phyloP scores from a whole-genome alignment of 2,888 invertebrate species.

The Alloscopus bannaensis region DNA sequence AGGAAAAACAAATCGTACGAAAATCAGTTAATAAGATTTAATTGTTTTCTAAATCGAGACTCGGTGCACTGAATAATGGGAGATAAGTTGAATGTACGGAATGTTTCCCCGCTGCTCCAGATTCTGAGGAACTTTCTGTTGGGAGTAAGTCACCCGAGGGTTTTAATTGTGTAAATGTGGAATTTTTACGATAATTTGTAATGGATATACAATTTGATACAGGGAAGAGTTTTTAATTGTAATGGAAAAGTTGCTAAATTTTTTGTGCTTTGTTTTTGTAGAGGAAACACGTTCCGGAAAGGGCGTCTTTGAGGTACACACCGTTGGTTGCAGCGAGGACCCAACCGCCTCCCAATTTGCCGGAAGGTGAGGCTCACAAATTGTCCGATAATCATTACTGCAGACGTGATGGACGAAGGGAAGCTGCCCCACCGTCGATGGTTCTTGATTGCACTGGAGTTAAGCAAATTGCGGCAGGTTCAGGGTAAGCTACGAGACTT shows the following conservation, averaged over 20 bases:
- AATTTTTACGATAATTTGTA: not conserved
- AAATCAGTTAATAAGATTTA: too few species aligned
- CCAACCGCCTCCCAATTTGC: conserved; percentile 88
- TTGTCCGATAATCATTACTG: conserved; percentile 90
- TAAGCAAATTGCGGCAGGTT: conserved; percentile 59
- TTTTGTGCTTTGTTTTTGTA: conserved; percentile 2
- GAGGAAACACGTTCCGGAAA: conserved; percentile 78
- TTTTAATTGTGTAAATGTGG: not conserved
- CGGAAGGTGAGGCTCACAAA: conserved; percentile 85
- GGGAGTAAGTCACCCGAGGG: conserved; percentile 71
- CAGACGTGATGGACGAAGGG: conserved; percentile 87
- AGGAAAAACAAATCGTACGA: too few species aligned
- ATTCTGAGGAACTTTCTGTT: conserved; percentile 66
- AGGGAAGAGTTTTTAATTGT: not conserved
- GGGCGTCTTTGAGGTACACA: conserved; percentile 81
- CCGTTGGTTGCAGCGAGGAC: conserved; percentile 83
- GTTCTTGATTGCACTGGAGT: conserved; percentile 75
- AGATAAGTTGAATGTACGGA: conserved; percentile 58
- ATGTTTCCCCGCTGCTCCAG: conserved; percentile 69
- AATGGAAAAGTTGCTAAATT: not conserved
- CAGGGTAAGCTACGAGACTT: conserved; percentile 22
- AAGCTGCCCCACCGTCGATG: conserved; percentile 83
- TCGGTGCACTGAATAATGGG: too few species aligned
- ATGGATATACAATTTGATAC: too few species aligned
- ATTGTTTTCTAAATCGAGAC: too few species aligned